Conservation (phyloP, 2,888 invertebrate genomes). For the Platypus cylindrus region DNA sequence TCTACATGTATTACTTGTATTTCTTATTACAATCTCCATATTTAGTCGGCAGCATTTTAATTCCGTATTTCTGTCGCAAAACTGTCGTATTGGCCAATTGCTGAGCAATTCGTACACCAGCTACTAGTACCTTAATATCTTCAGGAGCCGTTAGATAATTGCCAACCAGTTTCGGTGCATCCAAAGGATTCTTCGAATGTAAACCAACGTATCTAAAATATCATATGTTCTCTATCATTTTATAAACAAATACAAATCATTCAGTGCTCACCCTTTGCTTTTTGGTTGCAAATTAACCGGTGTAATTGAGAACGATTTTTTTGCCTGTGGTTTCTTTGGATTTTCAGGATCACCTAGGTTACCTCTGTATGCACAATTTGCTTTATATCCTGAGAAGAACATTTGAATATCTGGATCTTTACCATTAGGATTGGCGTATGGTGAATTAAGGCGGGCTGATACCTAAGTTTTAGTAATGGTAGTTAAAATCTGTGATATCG, state of each 20-base stretch:
- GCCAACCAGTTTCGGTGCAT: slow-evolving; percentile 60
- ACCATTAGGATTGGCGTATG: slow-evolving; percentile 44
- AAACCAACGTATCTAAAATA: slow-evolving; percentile 39
- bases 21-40: slow-evolving; percentile 38
- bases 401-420: slow-evolving; percentile 52
- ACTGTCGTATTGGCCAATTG: slow-evolving; percentile 45
- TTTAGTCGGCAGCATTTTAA: slow-evolving; percentile 37
- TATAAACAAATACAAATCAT: background rate
- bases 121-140: slow-evolving; percentile 50
- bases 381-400: slow-evolving; percentile 52
- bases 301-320: slow-evolving; percentile 36
- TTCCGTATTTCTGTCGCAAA: slow-evolving; percentile 44
- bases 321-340: slow-evolving; percentile 27
- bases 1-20: slow-evolving; percentile 20
- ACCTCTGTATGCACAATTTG: slow-evolving; percentile 45
- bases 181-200: slow-evolving; percentile 52
- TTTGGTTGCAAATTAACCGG: slow-evolving; percentile 53
- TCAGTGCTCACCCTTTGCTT: slow-evolving; percentile 40
- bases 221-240: background rate
- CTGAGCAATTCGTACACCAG: slow-evolving; percentile 47
- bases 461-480: slow-evolving; percentile 42
- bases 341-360: slow-evolving; percentile 33
- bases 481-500: background rate
- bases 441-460: slow-evolving; percentile 51
- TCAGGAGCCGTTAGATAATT: slow-evolving; percentile 60